A percentile compares a stretch with the other conserved stretches of the same genome.
phyloP scores from a whole-genome alignment of 2,797 vertebrate species.

The Gymnoscopelus microlampas region DNA sequence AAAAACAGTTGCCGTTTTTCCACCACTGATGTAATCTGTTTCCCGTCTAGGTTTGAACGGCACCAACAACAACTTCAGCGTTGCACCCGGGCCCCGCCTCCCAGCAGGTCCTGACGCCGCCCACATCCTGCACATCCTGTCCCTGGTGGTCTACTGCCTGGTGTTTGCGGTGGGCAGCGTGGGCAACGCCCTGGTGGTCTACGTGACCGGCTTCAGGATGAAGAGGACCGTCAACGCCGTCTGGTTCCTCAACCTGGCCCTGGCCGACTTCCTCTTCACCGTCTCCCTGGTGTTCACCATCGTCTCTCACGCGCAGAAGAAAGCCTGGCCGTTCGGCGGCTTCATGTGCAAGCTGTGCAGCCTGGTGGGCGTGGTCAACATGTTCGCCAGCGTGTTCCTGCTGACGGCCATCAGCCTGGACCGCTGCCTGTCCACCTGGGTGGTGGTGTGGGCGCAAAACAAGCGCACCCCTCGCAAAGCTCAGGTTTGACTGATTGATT shows the following conservation, averaged over 20 bases:
- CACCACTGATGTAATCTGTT: no score
- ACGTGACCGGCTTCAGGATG: slow-evolving; percentile 76
- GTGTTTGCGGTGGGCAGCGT: slow-evolving; percentile 55
- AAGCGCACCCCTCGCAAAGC: slow-evolving; percentile 70
- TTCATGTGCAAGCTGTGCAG: slow-evolving; percentile 63
- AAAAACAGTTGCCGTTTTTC: no score
- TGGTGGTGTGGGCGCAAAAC: slow-evolving; percentile 77
- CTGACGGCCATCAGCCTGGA: slow-evolving; percentile 75
- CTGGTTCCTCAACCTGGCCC: slow-evolving; percentile 78
- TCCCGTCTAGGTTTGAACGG: no score
- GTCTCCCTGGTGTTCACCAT: slow-evolving; percentile 59
- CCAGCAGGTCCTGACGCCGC: no score
- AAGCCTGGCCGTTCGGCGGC: slow-evolving; percentile 57
- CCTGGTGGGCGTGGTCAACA: slow-evolving; percentile 55
- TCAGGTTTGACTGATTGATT: slow-evolving; percentile 15
- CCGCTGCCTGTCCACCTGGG: slow-evolving; percentile 69
- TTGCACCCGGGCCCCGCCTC: no score
- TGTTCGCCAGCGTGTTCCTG: slow-evolving; percentile 77
- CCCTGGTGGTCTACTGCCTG: slow-evolving; percentile 47
- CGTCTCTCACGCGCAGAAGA: neutral
- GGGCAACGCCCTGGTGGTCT: slow-evolving; percentile 76
- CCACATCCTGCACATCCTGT: fast-evolving
- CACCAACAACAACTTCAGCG: no score
- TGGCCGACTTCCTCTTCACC: slow-evolving; percentile 78
- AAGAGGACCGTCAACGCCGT: slow-evolving; percentile 68